phyloP scores from a whole-genome alignment of 1,140 invertebrate genomes.

The Sarcophaga bullata region DNA sequence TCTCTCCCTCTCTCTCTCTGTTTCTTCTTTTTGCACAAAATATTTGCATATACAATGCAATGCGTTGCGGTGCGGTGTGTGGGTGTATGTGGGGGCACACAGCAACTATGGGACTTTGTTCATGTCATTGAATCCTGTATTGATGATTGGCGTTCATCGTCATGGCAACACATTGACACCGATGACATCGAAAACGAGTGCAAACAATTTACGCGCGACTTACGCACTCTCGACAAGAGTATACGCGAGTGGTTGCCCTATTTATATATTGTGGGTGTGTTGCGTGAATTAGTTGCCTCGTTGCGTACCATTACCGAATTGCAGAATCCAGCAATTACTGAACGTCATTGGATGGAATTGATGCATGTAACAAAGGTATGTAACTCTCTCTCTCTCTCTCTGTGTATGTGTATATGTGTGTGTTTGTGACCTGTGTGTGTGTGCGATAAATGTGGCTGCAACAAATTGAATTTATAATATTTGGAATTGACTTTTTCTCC shows the following conservation, averaged over 20 bases:
- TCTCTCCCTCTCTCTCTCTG: not conserved
- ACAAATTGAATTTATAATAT: too few relatives aligned
- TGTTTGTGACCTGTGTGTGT: too few relatives aligned
- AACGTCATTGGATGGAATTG: constrained; percentile 87
- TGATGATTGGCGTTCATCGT: constrained; percentile 84
- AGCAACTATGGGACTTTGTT: constrained; percentile 87
- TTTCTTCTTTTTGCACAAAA: not conserved
- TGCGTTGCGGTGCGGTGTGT: too few relatives aligned
- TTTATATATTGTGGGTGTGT: constrained; percentile 71
- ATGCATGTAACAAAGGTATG: constrained; percentile 84
- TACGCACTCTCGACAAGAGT: constrained; percentile 84
- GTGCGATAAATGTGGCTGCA: too few relatives aligned
- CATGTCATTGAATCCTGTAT: constrained; percentile 78
- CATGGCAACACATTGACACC: constrained; percentile 86
- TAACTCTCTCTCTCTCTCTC: not conserved
- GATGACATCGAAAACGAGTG: constrained; percentile 90
- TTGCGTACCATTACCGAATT: constrained; percentile 85
- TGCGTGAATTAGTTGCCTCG: constrained; percentile 82
- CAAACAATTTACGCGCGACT: constrained; percentile 84
- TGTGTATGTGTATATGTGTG: too few relatives aligned
- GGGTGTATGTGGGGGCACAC: constrained; percentile 55
- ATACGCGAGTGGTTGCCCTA: constrained; percentile 81
- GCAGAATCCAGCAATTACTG: constrained; percentile 87
- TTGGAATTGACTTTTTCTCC: too few relatives aligned
- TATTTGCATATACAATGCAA: not conserved